Evolutionary conservation across 1,140 invertebrate genomes (phyloP).

Genomic region (Calosoma granatense): DNA sequence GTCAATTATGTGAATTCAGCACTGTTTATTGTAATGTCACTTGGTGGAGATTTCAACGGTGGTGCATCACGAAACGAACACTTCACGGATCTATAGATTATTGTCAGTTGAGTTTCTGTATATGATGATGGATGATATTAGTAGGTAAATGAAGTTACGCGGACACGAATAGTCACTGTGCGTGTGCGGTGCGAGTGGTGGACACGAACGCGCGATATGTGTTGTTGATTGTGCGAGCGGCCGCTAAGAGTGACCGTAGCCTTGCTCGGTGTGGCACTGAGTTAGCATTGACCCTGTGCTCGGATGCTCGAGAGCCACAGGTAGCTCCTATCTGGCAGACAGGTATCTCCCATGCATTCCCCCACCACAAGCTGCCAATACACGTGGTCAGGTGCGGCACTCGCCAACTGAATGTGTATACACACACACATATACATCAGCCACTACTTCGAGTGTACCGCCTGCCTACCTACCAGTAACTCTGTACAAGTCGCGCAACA

Average conservation of each 20-base stretch:
- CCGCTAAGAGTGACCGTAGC: conserved; percentile 31
- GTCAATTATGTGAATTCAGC: too few species aligned
- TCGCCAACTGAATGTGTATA: neutral
- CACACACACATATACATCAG: too few species aligned
- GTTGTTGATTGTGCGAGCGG: conserved; percentile 5
- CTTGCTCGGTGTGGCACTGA: conserved; percentile 32
- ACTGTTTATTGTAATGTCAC: too few species aligned
- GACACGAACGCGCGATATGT: neutral
- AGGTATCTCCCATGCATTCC: neutral
- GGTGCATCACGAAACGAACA: too few species aligned
- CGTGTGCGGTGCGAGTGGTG: too few species aligned
- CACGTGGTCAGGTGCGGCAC: neutral
- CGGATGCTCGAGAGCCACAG: neutral
- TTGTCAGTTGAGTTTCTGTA: too few species aligned
- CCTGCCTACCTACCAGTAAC: neutral
- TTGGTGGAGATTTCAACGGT: too few species aligned
- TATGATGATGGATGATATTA: too few species aligned
- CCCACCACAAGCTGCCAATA: neutral
- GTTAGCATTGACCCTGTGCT: conserved; percentile 32
- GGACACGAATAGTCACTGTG: neutral
- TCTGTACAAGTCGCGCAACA: too few species aligned
- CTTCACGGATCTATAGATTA: too few species aligned
- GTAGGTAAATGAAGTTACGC: too few species aligned
- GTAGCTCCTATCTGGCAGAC: neutral
- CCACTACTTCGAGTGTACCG: too few species aligned